Evolutionary conservation across 2,797 vertebrate genomes (phyloP).

Genomic region (Malacoraja senta): DNA sequence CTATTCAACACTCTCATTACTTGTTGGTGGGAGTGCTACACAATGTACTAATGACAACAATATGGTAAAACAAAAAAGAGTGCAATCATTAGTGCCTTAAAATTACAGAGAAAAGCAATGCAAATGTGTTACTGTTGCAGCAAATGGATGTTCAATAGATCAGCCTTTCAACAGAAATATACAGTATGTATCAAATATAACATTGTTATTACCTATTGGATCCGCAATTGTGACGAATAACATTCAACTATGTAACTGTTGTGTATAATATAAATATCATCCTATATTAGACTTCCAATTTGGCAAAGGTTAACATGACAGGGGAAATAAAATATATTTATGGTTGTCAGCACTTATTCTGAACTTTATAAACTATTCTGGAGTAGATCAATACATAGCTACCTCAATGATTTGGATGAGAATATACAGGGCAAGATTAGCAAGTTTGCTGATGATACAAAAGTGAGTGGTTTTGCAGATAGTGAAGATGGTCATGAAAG

Average conservation of each 20-base stretch:
- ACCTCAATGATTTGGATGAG: too few relatives aligned
- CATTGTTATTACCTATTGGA: not conserved
- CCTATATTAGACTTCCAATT: not conserved
- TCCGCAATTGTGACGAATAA: not conserved
- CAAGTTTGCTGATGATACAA: too few relatives aligned
- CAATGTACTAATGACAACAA: not conserved
- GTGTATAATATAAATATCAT: conserved; percentile 14
- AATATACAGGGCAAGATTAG: too few relatives aligned
- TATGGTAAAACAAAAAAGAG: not conserved
- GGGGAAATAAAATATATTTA: not conserved
- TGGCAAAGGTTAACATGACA: not conserved
- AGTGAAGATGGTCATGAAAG: too few relatives aligned
- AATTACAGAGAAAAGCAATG: not conserved
- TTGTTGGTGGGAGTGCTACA: not conserved
- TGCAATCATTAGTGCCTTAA: not conserved
- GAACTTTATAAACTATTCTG: not conserved
- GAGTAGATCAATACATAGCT: not conserved
- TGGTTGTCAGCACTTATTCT: conserved; percentile 8
- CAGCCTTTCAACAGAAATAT: not conserved
- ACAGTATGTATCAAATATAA: not conserved
- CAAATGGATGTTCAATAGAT: not conserved
- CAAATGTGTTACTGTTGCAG: too few relatives aligned
- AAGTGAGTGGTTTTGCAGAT: too few relatives aligned
- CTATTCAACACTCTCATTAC: not conserved
- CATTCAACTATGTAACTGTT: not conserved